Base-by-base conservation (phyloP, 2,797 vertebrate species). In the Acanthurus lineatus region DNA sequence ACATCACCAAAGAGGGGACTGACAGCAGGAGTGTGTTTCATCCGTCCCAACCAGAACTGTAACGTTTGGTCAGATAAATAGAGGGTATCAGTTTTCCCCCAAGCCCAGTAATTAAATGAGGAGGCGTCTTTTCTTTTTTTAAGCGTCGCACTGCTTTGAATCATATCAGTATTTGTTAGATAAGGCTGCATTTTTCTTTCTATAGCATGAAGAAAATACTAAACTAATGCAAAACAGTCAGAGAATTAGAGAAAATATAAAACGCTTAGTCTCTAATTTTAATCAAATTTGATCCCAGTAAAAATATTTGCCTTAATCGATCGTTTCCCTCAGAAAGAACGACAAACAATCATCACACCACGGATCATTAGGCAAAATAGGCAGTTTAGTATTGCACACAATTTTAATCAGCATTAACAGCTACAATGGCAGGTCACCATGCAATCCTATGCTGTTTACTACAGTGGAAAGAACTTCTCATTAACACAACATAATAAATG, bases 21-120 rank as follows among this genome's bases (percentile, higher is more conserved):
- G 84, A 86, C 77, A 83, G 88, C 83, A 81, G 86, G 81, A 88
- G 83, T 20, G 28, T 54, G 84, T 83, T 88, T 90, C 81, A 88
- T 91, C 80, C 74, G 62, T 89, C 76, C 78, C 81, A 71, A 85
- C 76, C 69, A 70, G 82, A 92, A 87, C 69, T 82, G 88, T 82
- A 82, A 86, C 69, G 85, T 87, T 92, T 83, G 82, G 86, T 86
- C 84, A 85, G 92, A 92, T 93, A 91, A 93, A 91, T 92, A 90
- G 77, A 87, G 85, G 81, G 87, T 85, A 92, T 93, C 83, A 35
- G 67, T 64, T 86, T 90, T 85, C 73, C 85, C 85, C 19, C 91
- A 91, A 89, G 81, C 82, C 86, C 89, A 92, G 87, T 93, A 91
- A 93, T 93, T 93, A 90, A 88, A 88, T 59, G 73, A 75, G 73